phyloP scores from a whole-genome alignment of 2,113 vertebrate species.

The Polypterus senegalus region DNA sequence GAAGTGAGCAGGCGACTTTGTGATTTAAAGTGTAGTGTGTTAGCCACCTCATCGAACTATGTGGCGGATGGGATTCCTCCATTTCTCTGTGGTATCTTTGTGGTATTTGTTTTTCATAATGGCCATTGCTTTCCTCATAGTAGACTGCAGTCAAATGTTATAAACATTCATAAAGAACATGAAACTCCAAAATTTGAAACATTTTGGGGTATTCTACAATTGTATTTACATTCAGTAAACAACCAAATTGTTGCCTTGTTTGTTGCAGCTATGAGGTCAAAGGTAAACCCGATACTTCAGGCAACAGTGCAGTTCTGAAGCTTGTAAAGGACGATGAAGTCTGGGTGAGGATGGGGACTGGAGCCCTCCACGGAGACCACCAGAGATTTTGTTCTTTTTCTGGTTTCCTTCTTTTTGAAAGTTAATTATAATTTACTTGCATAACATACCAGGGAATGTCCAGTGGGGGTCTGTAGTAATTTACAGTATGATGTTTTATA shows the following conservation, averaged over 20 bases:
- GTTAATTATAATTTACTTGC: conserved; percentile 5
- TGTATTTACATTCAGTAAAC: neutral
- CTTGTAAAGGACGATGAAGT: conserved; percentile 64
- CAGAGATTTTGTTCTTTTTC: conserved; percentile 67
- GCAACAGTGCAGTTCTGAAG: conserved; percentile 63
- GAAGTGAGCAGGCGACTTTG: too few species aligned
- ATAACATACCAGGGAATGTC: too few species aligned
- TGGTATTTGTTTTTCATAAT: neutral
- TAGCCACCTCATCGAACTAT: too few species aligned
- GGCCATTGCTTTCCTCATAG: neutral
- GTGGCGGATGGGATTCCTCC: too few species aligned
- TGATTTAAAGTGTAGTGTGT: too few species aligned
- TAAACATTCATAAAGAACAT: neutral
- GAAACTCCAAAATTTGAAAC: too few species aligned
- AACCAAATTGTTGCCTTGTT: conserved; percentile 1
- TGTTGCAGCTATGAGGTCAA: conserved; percentile 56
- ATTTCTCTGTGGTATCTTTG: too few species aligned
- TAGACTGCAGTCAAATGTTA: neutral
- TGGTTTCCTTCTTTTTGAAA: conserved; percentile 70
- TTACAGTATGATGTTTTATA: too few species aligned
- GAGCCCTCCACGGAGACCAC: conserved; percentile 64
- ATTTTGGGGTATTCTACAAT: neutral
- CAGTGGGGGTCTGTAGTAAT: too few species aligned
- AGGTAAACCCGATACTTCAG: conserved; percentile 63
- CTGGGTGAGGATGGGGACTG: conserved; percentile 65